Conservation (phyloP, 2,113 vertebrate species). For the Oreochromis niloticus region DNA sequence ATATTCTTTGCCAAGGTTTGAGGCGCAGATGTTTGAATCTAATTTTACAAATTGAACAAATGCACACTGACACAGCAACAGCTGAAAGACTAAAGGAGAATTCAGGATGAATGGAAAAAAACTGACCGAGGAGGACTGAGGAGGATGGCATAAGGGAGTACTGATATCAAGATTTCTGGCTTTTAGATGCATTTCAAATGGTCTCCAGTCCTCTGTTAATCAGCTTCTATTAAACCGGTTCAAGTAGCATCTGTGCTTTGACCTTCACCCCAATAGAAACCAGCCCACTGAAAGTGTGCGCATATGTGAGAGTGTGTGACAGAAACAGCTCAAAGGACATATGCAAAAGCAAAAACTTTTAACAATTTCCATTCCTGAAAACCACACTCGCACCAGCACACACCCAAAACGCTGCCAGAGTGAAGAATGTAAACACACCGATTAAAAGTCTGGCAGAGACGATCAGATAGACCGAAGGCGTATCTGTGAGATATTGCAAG, state of each 20-base stretch:
- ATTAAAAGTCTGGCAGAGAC: constrained; percentile 11
- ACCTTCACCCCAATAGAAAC: constrained; percentile 38
- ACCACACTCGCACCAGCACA: constrained; percentile 2
- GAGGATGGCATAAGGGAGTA: not conserved
- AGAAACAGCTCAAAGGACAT: not conserved
- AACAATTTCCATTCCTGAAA: constrained; percentile 22
- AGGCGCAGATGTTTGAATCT: constrained; percentile 25
- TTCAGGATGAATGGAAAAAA: not conserved
- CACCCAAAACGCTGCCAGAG: not conserved
- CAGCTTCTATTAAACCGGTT: constrained; percentile 16
- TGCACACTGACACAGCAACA: not conserved
- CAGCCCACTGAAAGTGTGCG: constrained; percentile 4
- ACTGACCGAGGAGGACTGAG: not conserved
- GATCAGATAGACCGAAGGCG: constrained; percentile 24
- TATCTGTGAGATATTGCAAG: constrained; percentile 17
- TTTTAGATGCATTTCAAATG: not conserved
- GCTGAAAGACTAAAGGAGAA: not conserved
- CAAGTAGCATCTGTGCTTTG: constrained; percentile 27
- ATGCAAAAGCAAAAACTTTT: not conserved
- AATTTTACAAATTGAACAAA: constrained; percentile 13
- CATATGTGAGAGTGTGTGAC: not conserved
- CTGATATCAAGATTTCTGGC: not conserved
- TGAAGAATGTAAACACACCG: constrained; percentile 1
- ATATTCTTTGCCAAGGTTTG: not conserved
- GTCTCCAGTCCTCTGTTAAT: constrained; percentile 24